Conservation (phyloP, 2,888 invertebrate species). For the Melieria picta region DNA sequence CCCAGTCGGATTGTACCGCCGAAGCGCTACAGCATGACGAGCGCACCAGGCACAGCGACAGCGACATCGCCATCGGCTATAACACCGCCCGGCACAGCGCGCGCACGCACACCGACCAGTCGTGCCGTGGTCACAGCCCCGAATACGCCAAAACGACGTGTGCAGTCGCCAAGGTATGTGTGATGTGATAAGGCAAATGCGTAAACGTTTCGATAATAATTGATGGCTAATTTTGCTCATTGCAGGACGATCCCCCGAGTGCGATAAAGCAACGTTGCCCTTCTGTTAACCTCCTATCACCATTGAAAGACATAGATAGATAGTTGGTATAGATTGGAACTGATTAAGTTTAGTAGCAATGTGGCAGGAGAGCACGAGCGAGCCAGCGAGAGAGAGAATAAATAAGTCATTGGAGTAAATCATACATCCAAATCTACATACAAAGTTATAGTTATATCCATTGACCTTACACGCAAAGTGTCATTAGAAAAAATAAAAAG, state of each 20-base stretch:
- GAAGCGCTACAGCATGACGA: conserved; percentile 62
- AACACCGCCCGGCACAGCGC: conserved; percentile 44
- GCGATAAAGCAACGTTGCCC: conserved; percentile 50
- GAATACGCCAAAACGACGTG: conserved; percentile 64
- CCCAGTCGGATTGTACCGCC: conserved; percentile 66
- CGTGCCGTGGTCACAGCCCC: conserved; percentile 56
- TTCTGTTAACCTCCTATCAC: neutral
- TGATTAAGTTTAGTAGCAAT: conserved; percentile 45
- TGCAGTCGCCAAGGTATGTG: conserved; percentile 62
- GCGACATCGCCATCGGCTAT: conserved; percentile 45
- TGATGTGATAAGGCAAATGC: neutral
- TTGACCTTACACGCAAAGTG: no score
- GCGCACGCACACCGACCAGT: conserved; percentile 60
- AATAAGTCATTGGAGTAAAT: conserved; percentile 19
- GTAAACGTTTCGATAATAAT: neutral
- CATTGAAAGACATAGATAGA: conserved; percentile 12
- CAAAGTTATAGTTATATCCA: no score
- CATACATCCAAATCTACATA: no score
- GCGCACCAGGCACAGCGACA: conserved; percentile 17
- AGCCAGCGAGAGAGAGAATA: conserved; percentile 7
- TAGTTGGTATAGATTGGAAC: conserved; percentile 19
- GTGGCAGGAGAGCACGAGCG: conserved; percentile 27
- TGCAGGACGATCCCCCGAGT: conserved; percentile 60
- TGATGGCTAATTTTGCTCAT: conserved; percentile 26
- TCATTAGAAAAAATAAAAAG: no score